These are phyloP conservation scores for Deilephila elpenor DNA, from an alignment of 2,888 invertebrate species.

Conservation along the genomic window DNA sequence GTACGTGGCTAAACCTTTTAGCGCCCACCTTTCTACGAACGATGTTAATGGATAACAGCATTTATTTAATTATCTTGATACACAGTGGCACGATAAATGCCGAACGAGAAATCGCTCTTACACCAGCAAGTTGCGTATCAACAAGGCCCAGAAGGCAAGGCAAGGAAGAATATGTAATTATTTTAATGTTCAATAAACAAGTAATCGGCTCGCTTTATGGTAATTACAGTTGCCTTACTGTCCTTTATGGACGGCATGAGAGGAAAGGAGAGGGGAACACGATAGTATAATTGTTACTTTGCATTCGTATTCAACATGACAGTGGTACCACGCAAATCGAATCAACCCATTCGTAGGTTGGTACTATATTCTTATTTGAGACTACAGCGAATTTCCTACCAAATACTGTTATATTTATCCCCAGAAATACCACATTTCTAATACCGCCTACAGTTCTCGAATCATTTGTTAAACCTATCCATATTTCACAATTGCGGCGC, in stretches of 20 bases:
- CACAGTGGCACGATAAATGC: constrained; percentile 7
- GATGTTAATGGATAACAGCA: constrained; percentile 12
- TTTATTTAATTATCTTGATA: constrained; percentile 21
- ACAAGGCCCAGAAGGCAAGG: neutral
- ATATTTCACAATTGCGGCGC: constrained; percentile 23
- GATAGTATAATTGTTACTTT: too few species aligned
- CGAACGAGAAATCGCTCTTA: constrained; percentile 11
- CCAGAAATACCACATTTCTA: neutral
- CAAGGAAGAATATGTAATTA: too few species aligned
- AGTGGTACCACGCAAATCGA: too few species aligned
- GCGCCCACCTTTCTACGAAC: constrained; percentile 28
- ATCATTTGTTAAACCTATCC: neutral
- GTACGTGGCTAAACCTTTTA: constrained; percentile 37
- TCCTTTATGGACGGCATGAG: too few species aligned
- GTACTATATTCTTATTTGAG: too few species aligned
- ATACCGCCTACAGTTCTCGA: neutral
- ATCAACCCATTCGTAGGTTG: too few species aligned
- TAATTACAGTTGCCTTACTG: too few species aligned
- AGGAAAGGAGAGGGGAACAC: too few species aligned
- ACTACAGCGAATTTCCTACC: too few species aligned
- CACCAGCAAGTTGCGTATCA: neutral
- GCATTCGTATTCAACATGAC: too few species aligned
- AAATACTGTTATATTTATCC: neutral
- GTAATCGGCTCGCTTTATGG: too few species aligned
- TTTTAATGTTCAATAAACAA: too few species aligned